Conservation (phyloP, 2,797 vertebrate genomes). For the Dendrocincla fuliginosa region DNA sequence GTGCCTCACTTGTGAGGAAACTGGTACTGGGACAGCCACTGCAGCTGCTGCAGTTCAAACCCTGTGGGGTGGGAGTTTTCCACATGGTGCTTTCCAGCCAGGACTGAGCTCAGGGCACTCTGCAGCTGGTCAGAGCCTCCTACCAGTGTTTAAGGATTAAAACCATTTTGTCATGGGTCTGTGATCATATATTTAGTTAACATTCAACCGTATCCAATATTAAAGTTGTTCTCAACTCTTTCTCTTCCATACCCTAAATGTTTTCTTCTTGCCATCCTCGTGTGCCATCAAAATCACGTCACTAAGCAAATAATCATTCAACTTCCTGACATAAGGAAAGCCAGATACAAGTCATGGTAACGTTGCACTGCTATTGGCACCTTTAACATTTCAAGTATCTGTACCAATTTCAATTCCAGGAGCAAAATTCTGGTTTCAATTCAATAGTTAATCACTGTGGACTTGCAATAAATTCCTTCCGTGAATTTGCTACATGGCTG, state of each 20-base stretch:
- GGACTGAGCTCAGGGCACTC: neutral
- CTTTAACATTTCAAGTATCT: neutral
- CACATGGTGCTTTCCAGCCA: rapidly evolving
- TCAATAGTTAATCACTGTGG: neutral
- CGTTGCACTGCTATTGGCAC: neutral
- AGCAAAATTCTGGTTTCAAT: neutral
- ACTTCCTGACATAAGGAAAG: neutral
- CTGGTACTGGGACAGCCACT: neutral
- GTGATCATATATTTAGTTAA: neutral
- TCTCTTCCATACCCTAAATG: neutral
- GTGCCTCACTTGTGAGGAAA: neutral
- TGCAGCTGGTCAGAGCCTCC: neutral
- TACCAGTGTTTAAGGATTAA: neutral
- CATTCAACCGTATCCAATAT: neutral
- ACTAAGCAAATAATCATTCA: neutral
- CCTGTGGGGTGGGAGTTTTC: neutral
- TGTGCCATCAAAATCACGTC: too few relatives aligned
- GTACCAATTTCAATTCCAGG: neutral
- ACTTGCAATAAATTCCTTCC: neutral
- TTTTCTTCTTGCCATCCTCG: neutral
- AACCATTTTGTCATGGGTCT: neutral
- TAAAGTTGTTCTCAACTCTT: neutral
- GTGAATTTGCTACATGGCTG: neutral
- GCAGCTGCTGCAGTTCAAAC: neutral
- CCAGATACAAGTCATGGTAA: neutral